Base-by-base conservation (phyloP, 2,113 vertebrate species). In the Urocolius indicus region DNA sequence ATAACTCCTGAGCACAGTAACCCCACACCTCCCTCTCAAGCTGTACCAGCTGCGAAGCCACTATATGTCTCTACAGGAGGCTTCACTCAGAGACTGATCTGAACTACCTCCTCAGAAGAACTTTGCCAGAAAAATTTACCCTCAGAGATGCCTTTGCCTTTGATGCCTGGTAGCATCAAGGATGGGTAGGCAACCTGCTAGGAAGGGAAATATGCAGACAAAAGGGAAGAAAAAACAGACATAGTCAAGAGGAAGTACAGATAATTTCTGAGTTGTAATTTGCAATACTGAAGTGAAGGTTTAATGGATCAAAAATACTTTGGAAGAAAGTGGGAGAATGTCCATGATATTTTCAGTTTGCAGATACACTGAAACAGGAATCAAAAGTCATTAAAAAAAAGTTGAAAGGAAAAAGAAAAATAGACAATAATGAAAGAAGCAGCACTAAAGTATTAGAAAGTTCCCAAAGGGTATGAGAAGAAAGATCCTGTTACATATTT, bases 401-500 rank as follows among this genome's bases (percentile, higher is more conserved):
- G 10, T 55, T 3, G 0, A 92, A 89, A 26, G 23, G 26, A 63
- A 82, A 94, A 76, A 11, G 9, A 58, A 65, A 87, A 87, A 12
- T 1, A 41, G 41, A 24, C 92, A 83, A 74, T 34, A 87, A 68
- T 14, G 11, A 83, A 88, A 93, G 69, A 59, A 85, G 23, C 19
- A 49, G 20, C 41, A 62, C 1, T 45, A 81, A 81, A 79, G 27
- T n/a, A 90, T 38, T 43, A 77, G 5, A 54, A 85, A 19, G 30
- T 46, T 87, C 45, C 62, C 87, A 87, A 84, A 77, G 23, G 23
- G 9, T 19, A 85, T 41, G 43, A 82, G 78, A 73, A 90, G 41
- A 84, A 91, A 93, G 55, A 80, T 59, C 29, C 55, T 84, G 14
- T 66, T 88, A 86, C 41, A 88, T 83, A 92, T 83, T 90, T 86